phyloP scores from a whole-genome alignment of 1,140 invertebrate species.

The Theocolax elegans region DNA sequence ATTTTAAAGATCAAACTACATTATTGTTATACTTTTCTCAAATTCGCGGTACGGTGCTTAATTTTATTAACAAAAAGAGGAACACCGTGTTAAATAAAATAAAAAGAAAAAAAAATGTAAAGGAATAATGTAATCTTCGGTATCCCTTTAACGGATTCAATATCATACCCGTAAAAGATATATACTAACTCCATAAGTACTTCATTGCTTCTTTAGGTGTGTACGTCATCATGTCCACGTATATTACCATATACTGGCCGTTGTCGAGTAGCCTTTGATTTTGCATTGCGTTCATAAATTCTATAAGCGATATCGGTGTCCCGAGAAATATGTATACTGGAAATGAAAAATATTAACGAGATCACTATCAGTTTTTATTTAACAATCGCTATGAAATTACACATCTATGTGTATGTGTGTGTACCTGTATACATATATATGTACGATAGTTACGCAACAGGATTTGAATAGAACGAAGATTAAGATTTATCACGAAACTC shows the following conservation, averaged over 20 bases:
- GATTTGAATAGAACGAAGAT: neutral
- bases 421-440: conserved; percentile 49
- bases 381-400: neutral
- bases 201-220: conserved; percentile 79
- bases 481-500: conserved; percentile 2
- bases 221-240: conserved; percentile 91
- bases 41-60: too few relatives aligned
- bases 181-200: conserved; percentile 89
- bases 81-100: too few relatives aligned
- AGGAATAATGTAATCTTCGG: too few relatives aligned
- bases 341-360: conserved; percentile 65
- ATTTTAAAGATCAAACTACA: neutral
- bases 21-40: too few relatives aligned
- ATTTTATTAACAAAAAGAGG: too few relatives aligned
- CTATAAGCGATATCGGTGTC: conserved; percentile 79
- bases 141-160: too few relatives aligned
- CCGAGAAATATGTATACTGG: conserved; percentile 94
- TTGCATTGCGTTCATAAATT: conserved; percentile 92
- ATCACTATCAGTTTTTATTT: neutral
- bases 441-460: neutral
- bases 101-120: too few relatives aligned
- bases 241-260: conserved; percentile 95
- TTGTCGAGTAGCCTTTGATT: conserved; percentile 85
- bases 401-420: neutral
- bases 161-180: too few relatives aligned